A percentile compares a stretch with the other conserved stretches of the same genome.
Conservation (phyloP, 1,140 invertebrate genomes). For the Drosophila kikkawai region DNA sequence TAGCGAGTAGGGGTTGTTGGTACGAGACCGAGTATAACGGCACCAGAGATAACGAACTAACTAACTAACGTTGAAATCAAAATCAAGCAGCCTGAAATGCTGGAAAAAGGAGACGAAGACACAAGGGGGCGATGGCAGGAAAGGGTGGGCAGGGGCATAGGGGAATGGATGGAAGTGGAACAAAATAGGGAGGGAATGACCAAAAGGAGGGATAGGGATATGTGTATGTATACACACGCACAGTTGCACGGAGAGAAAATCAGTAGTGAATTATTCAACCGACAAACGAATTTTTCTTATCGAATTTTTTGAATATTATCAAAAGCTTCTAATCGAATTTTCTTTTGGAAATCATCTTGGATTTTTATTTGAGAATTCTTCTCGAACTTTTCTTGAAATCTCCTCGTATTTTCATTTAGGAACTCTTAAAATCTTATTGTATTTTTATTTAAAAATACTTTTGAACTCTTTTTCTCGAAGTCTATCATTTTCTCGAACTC, state of each 20-base stretch:
- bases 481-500: too few species aligned
- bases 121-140: background rate
- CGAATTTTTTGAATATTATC: background rate
- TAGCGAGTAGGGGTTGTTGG: constrained; percentile 29
- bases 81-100: constrained; percentile 45
- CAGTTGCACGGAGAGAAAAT: constrained; percentile 8
- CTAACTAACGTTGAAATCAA: constrained; percentile 77
- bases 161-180: constrained; percentile 16
- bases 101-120: background rate
- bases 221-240: constrained; percentile 6
- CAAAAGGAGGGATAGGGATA: background rate
- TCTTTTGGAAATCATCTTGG: background rate
- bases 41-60: constrained; percentile 72
- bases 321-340: too few species aligned
- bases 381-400: background rate
- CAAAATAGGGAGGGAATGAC: constrained; percentile 11
- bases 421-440: background rate
- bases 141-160: constrained; percentile 9
- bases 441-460: background rate
- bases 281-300: background rate
- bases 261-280: background rate
- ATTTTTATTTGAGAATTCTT: background rate
- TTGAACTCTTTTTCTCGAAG: background rate
- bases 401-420: background rate
- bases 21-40: constrained; percentile 15